phyloP scores from a whole-genome alignment of 2,113 vertebrate species.

The Coracopsis vasa region DNA sequence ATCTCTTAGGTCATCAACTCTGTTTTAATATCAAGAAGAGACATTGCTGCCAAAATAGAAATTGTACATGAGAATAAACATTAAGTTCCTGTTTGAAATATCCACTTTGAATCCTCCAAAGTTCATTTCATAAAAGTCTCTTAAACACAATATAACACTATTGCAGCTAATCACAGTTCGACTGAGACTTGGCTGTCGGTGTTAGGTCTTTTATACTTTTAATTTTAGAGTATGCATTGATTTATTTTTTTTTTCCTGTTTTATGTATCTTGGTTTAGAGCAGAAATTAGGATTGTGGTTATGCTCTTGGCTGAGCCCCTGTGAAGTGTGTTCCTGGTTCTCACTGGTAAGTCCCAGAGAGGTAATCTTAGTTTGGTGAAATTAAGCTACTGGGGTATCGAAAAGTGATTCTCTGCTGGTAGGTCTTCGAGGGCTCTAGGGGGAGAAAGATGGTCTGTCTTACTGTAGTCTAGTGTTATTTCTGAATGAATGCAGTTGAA shows the following conservation, averaged over 20 bases:
- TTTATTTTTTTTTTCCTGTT: background rate
- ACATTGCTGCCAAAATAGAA: background rate
- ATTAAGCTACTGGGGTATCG: background rate
- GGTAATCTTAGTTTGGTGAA: background rate
- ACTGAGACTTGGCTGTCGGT: background rate
- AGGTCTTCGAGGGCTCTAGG: background rate
- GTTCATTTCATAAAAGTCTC: background rate
- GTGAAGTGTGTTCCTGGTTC: background rate
- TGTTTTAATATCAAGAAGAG: background rate
- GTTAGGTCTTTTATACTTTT: background rate
- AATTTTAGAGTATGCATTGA: background rate
- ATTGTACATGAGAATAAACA: background rate
- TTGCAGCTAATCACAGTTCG: background rate
- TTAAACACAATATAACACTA: background rate
- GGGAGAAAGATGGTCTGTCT: background rate
- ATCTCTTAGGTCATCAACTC: conserved; percentile 1
- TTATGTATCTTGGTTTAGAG: background rate
- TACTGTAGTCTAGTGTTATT: background rate
- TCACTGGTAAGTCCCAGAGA: background rate
- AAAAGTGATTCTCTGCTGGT: background rate
- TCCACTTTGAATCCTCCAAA: background rate
- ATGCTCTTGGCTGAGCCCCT: background rate
- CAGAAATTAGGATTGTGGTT: background rate
- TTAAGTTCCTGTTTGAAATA: background rate
- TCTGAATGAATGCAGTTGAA: background rate